Base-by-base conservation (phyloP, 2,888 invertebrate species). In the Noctua janthe region DNA sequence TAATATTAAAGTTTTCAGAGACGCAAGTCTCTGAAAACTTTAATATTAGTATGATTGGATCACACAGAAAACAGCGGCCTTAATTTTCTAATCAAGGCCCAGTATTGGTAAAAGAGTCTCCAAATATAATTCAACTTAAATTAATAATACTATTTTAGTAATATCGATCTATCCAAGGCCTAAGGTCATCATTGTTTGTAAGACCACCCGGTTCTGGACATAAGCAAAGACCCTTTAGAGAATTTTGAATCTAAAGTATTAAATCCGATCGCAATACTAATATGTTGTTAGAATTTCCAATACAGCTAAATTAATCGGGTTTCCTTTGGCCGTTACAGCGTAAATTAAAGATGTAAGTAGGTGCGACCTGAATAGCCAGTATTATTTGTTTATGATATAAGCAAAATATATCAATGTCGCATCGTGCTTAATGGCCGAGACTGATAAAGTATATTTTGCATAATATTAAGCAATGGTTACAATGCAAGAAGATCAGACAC, bases 391-490 rank as follows among this genome's bases (percentile, higher is more conserved):
- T 80, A 75, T 75, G 73, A 80, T 78, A 70, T 77, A 80, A 84
- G 80, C 87, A 84, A 80, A 87, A 87, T 80, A 77, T 71, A 85
- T 80, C 87, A 87, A 86, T 84, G 77, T 77, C 83, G 73, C 74
- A 69, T 56, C 47, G 59, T 74, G 76, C 71, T 67, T 81, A 56
- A 76, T 74, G 56, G 29, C 51, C 47, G 62, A 64, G 15, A 35
- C 69, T 74, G n/a, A 73, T 72, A 64, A 67, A 54, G 66, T 70
- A 77, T 59, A 77, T 59, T 87, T 85, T 79, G 56, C 77, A 87
- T 79, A 87, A 87, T 70, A 79, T 83, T 80, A 83, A 77, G 69
- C 49, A 83, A 83, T 49, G 29, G 13, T 71, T 74, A 71, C 43
- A 35, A 39, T 83, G 15, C 7, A 54, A 51, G 56, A 62, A 49